phyloP scores from a whole-genome alignment of 1,140 invertebrate species.

The Dysdera silvatica region DNA sequence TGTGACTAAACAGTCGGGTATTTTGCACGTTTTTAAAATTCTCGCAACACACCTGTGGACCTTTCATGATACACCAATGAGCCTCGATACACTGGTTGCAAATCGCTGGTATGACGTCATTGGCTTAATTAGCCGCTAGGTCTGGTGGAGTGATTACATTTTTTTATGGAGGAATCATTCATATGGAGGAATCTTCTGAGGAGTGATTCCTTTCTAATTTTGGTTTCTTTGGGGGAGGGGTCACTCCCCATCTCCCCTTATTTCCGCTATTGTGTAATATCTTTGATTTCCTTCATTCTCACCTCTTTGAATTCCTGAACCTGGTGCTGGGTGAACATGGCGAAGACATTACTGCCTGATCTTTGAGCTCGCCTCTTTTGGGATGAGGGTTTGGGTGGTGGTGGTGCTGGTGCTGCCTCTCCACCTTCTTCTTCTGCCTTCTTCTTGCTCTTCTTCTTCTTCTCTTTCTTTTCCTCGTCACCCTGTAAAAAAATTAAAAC shows the following conservation, averaged over 20 bases:
- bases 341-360: slow-evolving; percentile 86
- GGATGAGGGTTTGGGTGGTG: slow-evolving; percentile 45
- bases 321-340: slow-evolving; percentile 89
- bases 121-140: no score
- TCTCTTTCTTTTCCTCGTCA: slow-evolving; percentile 70
- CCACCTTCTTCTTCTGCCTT: slow-evolving; percentile 46
- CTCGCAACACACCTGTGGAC: no score
- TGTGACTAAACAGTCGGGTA: no score
- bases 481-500: slow-evolving; percentile 39
- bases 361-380: slow-evolving; percentile 62
- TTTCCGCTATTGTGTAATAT: background rate
- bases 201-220: background rate
- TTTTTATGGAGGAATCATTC: no score
- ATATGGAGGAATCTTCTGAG: no score
- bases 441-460: slow-evolving; percentile 68
- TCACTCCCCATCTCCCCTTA: background rate
- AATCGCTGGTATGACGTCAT: no score
- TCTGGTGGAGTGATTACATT: no score
- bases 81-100: no score
- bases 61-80: no score
- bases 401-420: slow-evolving; percentile 50
- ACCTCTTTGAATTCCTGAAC: slow-evolving; percentile 94
- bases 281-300: slow-evolving; percentile 33
- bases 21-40: no score
- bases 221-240: background rate